phyloP scores from a whole-genome alignment of 2,888 invertebrate genomes.

The Sesamia inferens region DNA sequence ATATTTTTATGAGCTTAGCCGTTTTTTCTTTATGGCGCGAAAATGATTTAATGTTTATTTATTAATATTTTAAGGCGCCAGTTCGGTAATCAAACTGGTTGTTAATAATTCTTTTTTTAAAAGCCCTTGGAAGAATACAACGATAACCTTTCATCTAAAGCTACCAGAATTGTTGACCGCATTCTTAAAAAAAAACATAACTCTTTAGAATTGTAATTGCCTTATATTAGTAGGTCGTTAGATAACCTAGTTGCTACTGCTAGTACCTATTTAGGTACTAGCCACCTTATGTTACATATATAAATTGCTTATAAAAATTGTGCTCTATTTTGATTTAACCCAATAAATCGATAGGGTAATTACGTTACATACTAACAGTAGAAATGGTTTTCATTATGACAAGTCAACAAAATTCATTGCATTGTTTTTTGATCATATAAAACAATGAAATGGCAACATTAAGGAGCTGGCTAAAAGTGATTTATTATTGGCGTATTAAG shows the following conservation, averaged over 20 bases:
- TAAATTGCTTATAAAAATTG: background rate
- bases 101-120: constrained; percentile 5
- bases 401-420: no score
- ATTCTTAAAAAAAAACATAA: background rate
- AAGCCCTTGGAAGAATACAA: background rate
- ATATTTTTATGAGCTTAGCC: background rate
- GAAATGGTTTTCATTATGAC: no score
- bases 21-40: constrained; percentile 25
- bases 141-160: constrained; percentile 27
- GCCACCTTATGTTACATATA: no score
- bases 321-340: background rate
- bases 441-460: background rate
- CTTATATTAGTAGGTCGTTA: constrained; percentile 4
- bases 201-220: background rate
- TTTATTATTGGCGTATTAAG: background rate
- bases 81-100: constrained; percentile 34
- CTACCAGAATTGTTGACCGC: constrained; percentile 15
- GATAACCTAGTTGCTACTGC: constrained; percentile 2
- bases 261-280: background rate
- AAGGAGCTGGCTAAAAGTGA: background rate
- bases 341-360: background rate
- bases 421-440: background rate
- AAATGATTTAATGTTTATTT: constrained; percentile 31
- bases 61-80: constrained; percentile 34
- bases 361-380: background rate